Evolutionary conservation across 2,888 invertebrate species (phyloP), one percentile per base, ranked within the genome.

Genomic region (Helobdella robusta): DNA sequence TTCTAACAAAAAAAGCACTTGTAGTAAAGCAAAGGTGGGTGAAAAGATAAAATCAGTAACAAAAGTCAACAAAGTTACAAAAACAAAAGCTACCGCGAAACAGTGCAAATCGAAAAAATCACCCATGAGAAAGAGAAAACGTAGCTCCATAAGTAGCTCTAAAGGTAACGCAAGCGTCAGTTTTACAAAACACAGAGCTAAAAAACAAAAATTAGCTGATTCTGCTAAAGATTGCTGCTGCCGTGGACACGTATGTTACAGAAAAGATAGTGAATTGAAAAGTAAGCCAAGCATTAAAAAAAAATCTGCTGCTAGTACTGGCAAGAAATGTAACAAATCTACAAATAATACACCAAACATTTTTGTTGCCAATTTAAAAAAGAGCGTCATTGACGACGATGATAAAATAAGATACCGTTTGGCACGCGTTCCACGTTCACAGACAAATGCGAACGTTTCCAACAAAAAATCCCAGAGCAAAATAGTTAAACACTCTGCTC

Each of bases 1-100:
- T 8, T 5, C 50, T 6, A 50, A 25, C 18, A 50, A n/a, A 50
- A 50, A 11, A 50, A n/a, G 50, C 44, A 40, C 11, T 40, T 50
- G 8, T 6, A 50, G 23, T 6, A 50, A 6, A 20, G 50, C 54
- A 15, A 23, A 8, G 30, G 32, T 30, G 30, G n/a, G n/a, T n/a
- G n/a, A n/a, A n/a, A 54, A 32, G n/a, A 40, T 40, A n/a, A n/a
- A 11, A 11, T 15, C 44, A 15, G n/a, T 40, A 40, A 40, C 11
- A 40, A 40, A 32, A 54, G 30, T 18, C 6, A 8, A 5, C 30
- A 4, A 23, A 25, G 54, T 54, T 8, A 23, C 32, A 32, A n/a
- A 50, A 50, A 6, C 20, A 50, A 50, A n/a, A 50, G 50, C 50
- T n/a, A 25, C n/a, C 23, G n/a, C n/a, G n/a, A n/a, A n/a, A n/a